A percentile compares a stretch with the other conserved stretches of the same genome.
These are phyloP conservation scores for Thysanoteuthis rhombus DNA, from an alignment of 2,888 invertebrate genomes.

Conservation along the genomic window DNA sequence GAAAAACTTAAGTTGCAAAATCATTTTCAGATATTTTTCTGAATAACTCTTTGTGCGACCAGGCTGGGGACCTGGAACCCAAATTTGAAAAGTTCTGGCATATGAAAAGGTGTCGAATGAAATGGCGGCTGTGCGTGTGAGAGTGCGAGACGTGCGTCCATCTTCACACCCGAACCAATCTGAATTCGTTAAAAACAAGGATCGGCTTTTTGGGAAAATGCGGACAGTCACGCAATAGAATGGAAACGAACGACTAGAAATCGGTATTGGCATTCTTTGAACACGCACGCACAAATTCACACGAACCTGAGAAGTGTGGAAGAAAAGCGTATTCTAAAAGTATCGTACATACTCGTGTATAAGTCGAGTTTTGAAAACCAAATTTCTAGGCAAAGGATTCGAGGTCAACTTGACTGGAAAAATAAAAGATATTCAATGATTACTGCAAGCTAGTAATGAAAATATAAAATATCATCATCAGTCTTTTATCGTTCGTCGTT, in stretches of 20 bases:
- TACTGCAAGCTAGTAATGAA: too few species aligned
- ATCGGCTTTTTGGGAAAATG: neutral
- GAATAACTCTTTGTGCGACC: too few species aligned
- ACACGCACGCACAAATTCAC: neutral
- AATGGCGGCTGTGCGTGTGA: neutral
- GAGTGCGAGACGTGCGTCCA: neutral
- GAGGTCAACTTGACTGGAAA: too few species aligned
- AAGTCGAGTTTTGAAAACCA: too few species aligned
- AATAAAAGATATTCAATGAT: too few species aligned
- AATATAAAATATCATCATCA: too few species aligned
- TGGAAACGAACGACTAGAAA: neutral
- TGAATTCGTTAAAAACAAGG: neutral
- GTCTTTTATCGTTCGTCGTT: too few species aligned
- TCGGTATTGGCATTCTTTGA: neutral
- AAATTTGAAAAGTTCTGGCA: neutral
- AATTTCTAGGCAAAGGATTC: too few species aligned
- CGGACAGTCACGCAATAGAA: neutral
- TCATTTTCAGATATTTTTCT: too few species aligned
- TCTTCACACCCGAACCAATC: neutral
- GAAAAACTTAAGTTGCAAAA: too few species aligned
- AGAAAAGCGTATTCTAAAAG: neutral
- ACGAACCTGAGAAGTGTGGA: neutral
- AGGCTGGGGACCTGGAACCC: too few species aligned
- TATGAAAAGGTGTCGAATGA: neutral
- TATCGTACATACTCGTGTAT: too few species aligned